These are phyloP conservation scores for Donacobius atricapilla DNA, from an alignment of 2,113 vertebrate genomes.

Conservation along the genomic window DNA sequence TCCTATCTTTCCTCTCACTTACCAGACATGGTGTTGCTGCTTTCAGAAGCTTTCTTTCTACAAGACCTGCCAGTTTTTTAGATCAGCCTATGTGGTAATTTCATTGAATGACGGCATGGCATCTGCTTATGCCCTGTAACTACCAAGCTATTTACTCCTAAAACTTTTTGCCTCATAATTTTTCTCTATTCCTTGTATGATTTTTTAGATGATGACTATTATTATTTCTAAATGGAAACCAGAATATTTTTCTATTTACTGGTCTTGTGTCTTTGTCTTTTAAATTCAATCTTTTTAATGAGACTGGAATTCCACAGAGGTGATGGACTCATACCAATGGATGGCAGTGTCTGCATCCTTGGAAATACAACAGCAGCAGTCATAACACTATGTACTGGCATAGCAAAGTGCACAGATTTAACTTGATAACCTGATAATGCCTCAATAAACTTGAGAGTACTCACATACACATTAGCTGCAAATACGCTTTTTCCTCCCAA, in stretches of 20 bases:
- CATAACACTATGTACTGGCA: neutral
- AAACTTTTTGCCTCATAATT: neutral
- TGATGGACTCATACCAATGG: neutral
- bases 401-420: neutral
- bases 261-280: neutral
- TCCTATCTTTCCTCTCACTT: neutral
- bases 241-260: neutral
- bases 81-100: neutral
- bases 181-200: neutral
- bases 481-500: accelerated
- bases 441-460: neutral
- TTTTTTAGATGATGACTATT: neutral
- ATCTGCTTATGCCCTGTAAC: neutral
- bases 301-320: neutral
- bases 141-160: neutral
- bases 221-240: neutral
- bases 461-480: neutral
- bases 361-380: neutral
- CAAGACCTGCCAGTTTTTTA: neutral
- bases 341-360: neutral
- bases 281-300: neutral
- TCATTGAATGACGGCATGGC: neutral
- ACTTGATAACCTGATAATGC: neutral
- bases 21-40: neutral
- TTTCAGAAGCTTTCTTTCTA: neutral